Evolutionary conservation across 1,140 invertebrate species (phyloP), one percentile per base, ranked within the genome.

Genomic region (Philaenus spumarius): DNA sequence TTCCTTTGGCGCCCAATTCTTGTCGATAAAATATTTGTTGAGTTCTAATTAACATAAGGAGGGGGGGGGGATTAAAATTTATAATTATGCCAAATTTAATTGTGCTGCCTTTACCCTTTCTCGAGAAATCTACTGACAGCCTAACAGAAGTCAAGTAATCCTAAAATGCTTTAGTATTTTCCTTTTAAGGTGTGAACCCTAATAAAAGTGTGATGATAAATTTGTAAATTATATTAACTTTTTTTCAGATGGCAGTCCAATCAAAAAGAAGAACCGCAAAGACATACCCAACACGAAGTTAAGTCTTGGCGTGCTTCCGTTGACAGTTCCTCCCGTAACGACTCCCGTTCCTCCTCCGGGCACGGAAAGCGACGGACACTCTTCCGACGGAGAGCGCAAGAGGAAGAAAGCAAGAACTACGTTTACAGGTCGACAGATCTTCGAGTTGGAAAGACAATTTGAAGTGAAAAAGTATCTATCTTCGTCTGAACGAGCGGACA

Each of bases 391-490:
- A 37, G 84, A 84, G 51, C 75, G 79, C 34, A 90, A 93, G 68
- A 89, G 94, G 76, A 96, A 96, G 76, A 97, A 97, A 69, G 93
- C 93, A 0, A 77, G 94, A 60, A 97, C 94, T 14, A 96, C 93
- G 0, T 97, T 97, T 77, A 95, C 93, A 0, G 94, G 93, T 1
- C 72, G 92, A 48, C 94, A 97, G 78, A 96, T 97, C 69, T 97
- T 95, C 75, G 94, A 96, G 75, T 75, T 97, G 69, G 94, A 97
- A 75, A 91, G 93, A 71, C 87, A 95, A 74, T 97, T 97, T 71
- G 94, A 97, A 75, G 79, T 90, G 54, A 97, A 96, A 77, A 97
- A 97, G 75, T 97, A 97, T 75, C 80, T 97, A 50, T 95, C 90
- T 62, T 95, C 92, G n/a, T 93, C 89, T 47, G 94, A 97, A 72